Conservation (phyloP, 2,888 invertebrate genomes). For the Erebia epiphron region DNA sequence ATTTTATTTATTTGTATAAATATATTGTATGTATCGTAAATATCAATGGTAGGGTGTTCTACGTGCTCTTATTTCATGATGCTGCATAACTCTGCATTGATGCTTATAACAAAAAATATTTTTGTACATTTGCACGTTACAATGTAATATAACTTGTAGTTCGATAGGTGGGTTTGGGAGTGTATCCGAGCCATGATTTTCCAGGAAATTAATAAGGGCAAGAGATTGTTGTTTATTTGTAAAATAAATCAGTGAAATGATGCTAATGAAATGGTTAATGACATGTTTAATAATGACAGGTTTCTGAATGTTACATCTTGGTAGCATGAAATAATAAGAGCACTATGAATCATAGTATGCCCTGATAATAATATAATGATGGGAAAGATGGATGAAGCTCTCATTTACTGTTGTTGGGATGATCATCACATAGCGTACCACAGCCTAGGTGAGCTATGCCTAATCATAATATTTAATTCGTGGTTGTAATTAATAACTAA, state of each 20-base stretch:
- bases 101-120: constrained; percentile 35
- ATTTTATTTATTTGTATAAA: constrained; percentile 22
- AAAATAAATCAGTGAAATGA: not conserved
- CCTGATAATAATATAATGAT: constrained; percentile 47
- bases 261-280: not conserved
- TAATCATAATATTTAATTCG: constrained; percentile 22
- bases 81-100: constrained; percentile 32
- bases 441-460: constrained; percentile 15
- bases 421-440: constrained; percentile 47
- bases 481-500: not conserved
- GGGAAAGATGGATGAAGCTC: constrained; percentile 60
- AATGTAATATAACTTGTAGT: constrained; percentile 20
- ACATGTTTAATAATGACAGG: no score
- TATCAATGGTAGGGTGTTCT: constrained; percentile 40
- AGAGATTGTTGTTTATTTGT: constrained; percentile 6
- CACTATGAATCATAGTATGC: constrained; percentile 37
- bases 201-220: not conserved
- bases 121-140: constrained; percentile 37
- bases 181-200: constrained; percentile 38
- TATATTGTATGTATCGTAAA: constrained; percentile 5
- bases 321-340: constrained; percentile 39
- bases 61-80: constrained; percentile 45
- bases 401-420: constrained; percentile 60
- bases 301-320: not conserved
- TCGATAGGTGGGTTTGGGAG: constrained; percentile 29